Conservation (phyloP, 2,888 invertebrate genomes). For the Ptychoptera contaminata region DNA sequence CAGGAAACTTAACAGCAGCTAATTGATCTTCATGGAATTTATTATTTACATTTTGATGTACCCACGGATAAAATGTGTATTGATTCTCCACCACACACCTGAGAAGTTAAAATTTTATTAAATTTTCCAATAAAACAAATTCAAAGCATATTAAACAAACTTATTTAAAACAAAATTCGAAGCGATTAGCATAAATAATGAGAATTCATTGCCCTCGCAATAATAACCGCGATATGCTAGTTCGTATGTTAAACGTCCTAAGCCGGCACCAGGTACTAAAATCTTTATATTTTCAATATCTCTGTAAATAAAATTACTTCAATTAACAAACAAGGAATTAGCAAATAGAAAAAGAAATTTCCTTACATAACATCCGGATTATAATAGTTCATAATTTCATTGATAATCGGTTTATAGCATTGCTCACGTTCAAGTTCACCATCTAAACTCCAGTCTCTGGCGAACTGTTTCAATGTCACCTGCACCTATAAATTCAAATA, state of each 20-base stretch:
- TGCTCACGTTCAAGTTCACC: slow-evolving; percentile 69
- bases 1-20: slow-evolving; percentile 66
- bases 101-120: not conserved
- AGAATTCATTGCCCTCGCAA: slow-evolving; percentile 97
- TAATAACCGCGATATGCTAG: slow-evolving; percentile 76
- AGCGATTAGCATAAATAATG: slow-evolving; percentile 91
- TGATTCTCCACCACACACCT: slow-evolving; percentile 40
- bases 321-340: not conserved
- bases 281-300: slow-evolving; percentile 42
- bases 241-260: slow-evolving; percentile 88
- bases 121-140: too few relatives aligned
- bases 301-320: slow-evolving; percentile 12
- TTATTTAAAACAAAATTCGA: slow-evolving; percentile 91
- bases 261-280: slow-evolving; percentile 91
- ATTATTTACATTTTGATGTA: slow-evolving; percentile 89
- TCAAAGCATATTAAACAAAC: slow-evolving; percentile 25
- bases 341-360: not conserved
- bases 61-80: slow-evolving; percentile 82
- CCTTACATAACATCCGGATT: slow-evolving; percentile 44
- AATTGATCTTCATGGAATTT: slow-evolving; percentile 67
- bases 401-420: slow-evolving; percentile 80
- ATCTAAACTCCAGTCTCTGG: slow-evolving; percentile 88
- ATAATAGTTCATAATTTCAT: slow-evolving; percentile 60
- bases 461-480: slow-evolving; percentile 86
- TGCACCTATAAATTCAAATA: slow-evolving; percentile 58